phyloP scores from a whole-genome alignment of 1,140 invertebrate genomes.

The Neodiprion lecontei region DNA sequence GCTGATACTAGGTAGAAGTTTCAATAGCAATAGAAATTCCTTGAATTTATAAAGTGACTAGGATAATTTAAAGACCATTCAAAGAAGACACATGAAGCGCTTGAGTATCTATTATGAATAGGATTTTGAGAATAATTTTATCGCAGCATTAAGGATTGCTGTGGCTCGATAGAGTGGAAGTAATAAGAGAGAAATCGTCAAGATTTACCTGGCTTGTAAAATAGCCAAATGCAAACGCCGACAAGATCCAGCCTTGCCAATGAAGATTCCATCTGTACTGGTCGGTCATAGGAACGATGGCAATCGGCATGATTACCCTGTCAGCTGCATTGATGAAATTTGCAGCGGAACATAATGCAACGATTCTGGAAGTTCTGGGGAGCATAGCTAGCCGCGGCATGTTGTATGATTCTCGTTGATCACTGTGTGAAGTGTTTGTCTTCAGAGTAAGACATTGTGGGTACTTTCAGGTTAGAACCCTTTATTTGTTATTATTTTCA shows the following conservation, averaged over 20 bases:
- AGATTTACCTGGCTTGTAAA: constrained; percentile 76
- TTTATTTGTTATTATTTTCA: too few relatives aligned
- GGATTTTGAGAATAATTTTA: constrained; percentile 11
- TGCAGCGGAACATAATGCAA: constrained; percentile 75
- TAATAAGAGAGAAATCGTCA: constrained; percentile 17
- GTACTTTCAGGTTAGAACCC: too few relatives aligned
- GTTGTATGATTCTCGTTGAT: constrained; percentile 17
- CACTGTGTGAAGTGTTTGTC: background rate
- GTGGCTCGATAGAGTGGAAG: background rate
- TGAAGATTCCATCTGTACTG: constrained; percentile 78
- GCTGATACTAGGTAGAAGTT: too few relatives aligned
- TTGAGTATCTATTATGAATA: too few relatives aligned
- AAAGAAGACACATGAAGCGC: too few relatives aligned
- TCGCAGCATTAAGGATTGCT: background rate
- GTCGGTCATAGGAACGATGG: constrained; percentile 79
- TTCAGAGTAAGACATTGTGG: too few relatives aligned
- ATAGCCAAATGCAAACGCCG: constrained; percentile 81
- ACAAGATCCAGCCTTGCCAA: constrained; percentile 80
- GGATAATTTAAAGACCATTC: too few relatives aligned
- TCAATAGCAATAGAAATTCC: too few relatives aligned
- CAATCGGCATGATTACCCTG: constrained; percentile 82
- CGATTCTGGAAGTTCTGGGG: constrained; percentile 66
- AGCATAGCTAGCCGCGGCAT: constrained; percentile 63
- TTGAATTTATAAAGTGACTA: too few relatives aligned
- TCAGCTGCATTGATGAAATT: constrained; percentile 86